Base-by-base conservation (phyloP, 2,888 invertebrate genomes). In the Mythimna lalbum region DNA sequence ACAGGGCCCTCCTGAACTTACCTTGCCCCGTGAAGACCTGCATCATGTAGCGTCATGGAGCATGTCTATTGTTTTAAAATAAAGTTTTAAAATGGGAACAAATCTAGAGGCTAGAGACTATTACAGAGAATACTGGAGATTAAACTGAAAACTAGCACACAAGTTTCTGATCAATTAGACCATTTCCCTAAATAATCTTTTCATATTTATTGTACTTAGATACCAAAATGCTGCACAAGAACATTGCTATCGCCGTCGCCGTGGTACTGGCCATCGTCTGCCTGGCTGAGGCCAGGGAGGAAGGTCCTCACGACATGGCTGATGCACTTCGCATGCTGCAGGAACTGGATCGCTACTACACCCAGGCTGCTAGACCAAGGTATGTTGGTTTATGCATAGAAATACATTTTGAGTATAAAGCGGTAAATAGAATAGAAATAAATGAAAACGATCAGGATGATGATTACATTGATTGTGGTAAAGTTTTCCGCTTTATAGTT, bases 281-380 rank as follows among this genome's bases (percentile, higher is more conserved):
- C 87, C 69, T 94, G 80, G 92, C 91, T 12, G 93, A 95, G 75
- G 94, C 93, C n/a, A 86, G 93, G 50, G 94, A 94, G 84, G 96
- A 96, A 80, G 94, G 96, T 0, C 96, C 96, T 60, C 95, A 96
- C 72, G 96, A 96, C 84, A 97, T 97, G 96, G 97, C 97, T 0
- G 97, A 97, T 79, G 97, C 97, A 4, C 93, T 97, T 1, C 97
- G 97, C 81, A 97, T 97, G 91, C 95, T 97, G 77, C 97, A 97
- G 81, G 97, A 97, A 80, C 92, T 97, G 76, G 97, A 97, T 85
- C 96, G 96, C 81, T 96, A 96, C 87, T 97, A 97, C 86, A 97
- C 97, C 4, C 97, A 97, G 82, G 96, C 97, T 83, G 96, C 97
- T 83, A 96, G 97, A 91, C 97, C 97, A 66, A 96, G 97, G 97